These are phyloP conservation scores for Zapornia atra DNA, from an alignment of 2,113 vertebrate genomes.

Conservation along the genomic window DNA sequence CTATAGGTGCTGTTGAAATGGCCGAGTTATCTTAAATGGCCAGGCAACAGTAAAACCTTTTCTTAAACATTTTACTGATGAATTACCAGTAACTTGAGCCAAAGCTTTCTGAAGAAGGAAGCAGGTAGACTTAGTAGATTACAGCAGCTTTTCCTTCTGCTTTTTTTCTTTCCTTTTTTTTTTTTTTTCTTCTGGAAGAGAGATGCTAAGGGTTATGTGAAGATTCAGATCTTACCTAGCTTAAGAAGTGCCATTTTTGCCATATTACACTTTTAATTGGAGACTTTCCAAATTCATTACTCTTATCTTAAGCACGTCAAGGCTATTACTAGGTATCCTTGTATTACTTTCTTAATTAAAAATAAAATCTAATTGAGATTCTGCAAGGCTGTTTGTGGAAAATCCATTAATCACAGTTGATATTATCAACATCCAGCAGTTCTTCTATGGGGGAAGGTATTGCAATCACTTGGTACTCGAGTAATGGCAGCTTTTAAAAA, in stretches of 20 bases:
- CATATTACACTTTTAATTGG: fast-evolving
- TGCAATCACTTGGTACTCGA: neutral
- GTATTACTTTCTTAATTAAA: neutral
- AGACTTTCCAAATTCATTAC: neutral
- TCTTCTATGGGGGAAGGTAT: neutral
- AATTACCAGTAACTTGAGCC: neutral
- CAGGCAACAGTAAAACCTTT: neutral
- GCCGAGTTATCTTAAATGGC: neutral
- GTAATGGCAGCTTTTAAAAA: neutral
- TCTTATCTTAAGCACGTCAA: neutral
- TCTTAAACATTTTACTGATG: neutral
- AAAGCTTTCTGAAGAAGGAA: neutral
- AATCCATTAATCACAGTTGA: neutral
- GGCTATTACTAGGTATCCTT: neutral
- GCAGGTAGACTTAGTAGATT: neutral
- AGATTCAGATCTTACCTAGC: neutral
- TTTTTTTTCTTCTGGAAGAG: neutral
- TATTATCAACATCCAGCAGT: neutral
- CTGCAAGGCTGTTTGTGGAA: neutral
- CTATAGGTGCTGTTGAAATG: neutral
- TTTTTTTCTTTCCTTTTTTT: fast-evolving
- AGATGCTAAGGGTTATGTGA: neutral
- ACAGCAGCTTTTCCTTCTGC: fast-evolving
- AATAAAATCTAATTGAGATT: neutral
- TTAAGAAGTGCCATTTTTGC: neutral